Evolutionary conservation across 2,888 invertebrate genomes (phyloP).

Genomic region (Polydrusus tereticollis): DNA sequence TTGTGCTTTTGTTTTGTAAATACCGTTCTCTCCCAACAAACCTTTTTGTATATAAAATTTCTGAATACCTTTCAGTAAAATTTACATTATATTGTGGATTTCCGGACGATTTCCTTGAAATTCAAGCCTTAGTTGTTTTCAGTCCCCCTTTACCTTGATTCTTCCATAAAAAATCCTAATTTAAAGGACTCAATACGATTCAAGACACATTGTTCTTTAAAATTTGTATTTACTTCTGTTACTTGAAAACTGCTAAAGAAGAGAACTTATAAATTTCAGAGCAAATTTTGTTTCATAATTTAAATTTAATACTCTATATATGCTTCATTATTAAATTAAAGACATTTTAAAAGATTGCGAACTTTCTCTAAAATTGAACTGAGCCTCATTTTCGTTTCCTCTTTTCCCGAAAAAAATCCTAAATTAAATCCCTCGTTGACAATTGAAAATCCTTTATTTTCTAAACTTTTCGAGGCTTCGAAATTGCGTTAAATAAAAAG

Average conservation of each 20-base stretch:
- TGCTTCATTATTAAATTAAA: no score
- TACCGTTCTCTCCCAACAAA: neutral
- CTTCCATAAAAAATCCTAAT: slow-evolving; percentile 38
- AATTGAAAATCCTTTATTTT: slow-evolving; percentile 30
- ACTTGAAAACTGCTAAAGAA: no score
- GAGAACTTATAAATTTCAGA: no score
- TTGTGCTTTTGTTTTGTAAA: neutral
- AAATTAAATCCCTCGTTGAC: slow-evolving; percentile 30
- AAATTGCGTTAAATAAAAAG: slow-evolving; percentile 3
- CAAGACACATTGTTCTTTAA: slow-evolving; percentile 4
- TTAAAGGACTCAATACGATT: slow-evolving; percentile 33
- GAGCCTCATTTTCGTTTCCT: slow-evolving; percentile 20
- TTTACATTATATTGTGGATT: slow-evolving; percentile 16
- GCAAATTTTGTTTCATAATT: no score
- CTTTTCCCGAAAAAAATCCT: slow-evolving; percentile 31
- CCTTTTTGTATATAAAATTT: neutral
- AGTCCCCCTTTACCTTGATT: slow-evolving; percentile 23
- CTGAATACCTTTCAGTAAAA: neutral
- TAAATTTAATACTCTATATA: no score
- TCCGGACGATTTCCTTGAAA: slow-evolving; percentile 18
- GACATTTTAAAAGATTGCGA: no score
- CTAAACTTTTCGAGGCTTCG: slow-evolving; percentile 1
- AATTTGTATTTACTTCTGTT: neutral
- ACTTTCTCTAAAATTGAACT: no score
- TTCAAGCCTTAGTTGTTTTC: slow-evolving; percentile 24